These are phyloP conservation scores for Staurois parvus DNA, from an alignment of 2,797 vertebrate species.

Conservation along the genomic window DNA sequence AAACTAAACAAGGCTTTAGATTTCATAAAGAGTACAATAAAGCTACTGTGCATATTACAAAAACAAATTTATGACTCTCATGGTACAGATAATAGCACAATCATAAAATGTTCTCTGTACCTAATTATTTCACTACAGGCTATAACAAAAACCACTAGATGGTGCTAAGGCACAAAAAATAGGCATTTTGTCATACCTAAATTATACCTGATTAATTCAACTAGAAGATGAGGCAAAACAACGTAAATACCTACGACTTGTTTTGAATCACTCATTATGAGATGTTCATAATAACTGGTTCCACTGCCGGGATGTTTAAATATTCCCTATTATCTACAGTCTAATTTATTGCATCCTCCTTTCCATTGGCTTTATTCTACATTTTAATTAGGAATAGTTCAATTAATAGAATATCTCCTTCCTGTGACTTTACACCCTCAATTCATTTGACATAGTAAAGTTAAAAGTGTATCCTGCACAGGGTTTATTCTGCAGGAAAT, in stretches of 20 bases:
- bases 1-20: not conserved
- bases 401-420: not conserved
- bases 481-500: slow-evolving; percentile 1
- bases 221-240: slow-evolving; percentile 9
- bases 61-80: not conserved
- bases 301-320: slow-evolving; percentile 1
- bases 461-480: not conserved
- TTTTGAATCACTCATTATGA: slow-evolving; percentile 14
- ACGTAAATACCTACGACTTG: slow-evolving; percentile 34
- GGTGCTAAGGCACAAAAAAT: slow-evolving; percentile 37
- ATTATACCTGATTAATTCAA: slow-evolving; percentile 46
- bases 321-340: slow-evolving; percentile 13
- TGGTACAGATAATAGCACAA: slow-evolving; percentile 4
- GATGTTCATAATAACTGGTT: slow-evolving; percentile 23
- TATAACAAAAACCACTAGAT: slow-evolving; percentile 44
- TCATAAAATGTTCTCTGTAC: not conserved
- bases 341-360: slow-evolving; percentile 11
- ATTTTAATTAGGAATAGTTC: slow-evolving; percentile 30
- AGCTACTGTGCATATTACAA: not conserved
- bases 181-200: slow-evolving; percentile 10
- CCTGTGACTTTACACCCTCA: not conserved
- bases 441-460: slow-evolving; percentile 1
- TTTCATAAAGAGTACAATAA: not conserved
- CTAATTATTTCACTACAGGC: not conserved
- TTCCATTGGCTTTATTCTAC: not conserved